A percentile compares a stretch with the other conserved stretches of the same genome.
These are phyloP conservation scores for Branchinecta lindahli DNA, from an alignment of 1,140 invertebrate species.

Conservation along the genomic window DNA sequence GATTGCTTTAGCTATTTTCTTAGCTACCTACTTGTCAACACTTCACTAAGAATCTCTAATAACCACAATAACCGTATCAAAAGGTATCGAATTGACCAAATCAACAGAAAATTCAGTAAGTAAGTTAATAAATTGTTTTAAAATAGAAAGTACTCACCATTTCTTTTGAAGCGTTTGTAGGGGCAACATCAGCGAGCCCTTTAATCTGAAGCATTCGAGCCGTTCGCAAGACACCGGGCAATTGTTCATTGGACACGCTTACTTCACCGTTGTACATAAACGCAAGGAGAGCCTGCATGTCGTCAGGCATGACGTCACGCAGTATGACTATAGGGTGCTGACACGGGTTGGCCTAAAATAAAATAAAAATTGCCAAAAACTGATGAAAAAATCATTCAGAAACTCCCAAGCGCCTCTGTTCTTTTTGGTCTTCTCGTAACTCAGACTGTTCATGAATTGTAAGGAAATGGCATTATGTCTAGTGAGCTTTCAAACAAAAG, in stretches of 20 bases:
- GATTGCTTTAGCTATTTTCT: too few species aligned
- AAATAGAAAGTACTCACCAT: conserved; percentile 15
- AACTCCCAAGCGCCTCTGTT: neutral
- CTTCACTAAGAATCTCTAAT: too few species aligned
- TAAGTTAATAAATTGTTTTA: neutral
- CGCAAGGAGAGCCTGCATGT: conserved; percentile 74
- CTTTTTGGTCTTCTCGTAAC: too few species aligned
- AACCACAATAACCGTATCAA: too few species aligned
- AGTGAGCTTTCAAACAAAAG: too few species aligned
- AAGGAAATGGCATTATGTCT: too few species aligned
- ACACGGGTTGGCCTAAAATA: conserved; percentile 63
- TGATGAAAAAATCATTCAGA: conserved; percentile 11
- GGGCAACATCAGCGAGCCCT: conserved; percentile 62
- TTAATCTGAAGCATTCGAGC: conserved; percentile 78
- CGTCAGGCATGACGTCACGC: conserved; percentile 67
- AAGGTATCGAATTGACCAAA: too few species aligned
- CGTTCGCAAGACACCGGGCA: conserved; percentile 71
- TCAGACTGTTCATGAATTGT: neutral
- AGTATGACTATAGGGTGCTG: conserved; percentile 85
- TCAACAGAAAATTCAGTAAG: too few species aligned
- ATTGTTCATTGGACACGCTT: conserved; percentile 72
- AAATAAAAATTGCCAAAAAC: conserved; percentile 20
- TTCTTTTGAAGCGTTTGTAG: conserved; percentile 31
- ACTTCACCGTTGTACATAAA: conserved; percentile 94
- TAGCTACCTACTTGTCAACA: too few species aligned